Percentiles rank a stretch among this genome's conserved stretches.
Conservation (phyloP, 2,797 vertebrate species). For the Bradypodion ventrale region DNA sequence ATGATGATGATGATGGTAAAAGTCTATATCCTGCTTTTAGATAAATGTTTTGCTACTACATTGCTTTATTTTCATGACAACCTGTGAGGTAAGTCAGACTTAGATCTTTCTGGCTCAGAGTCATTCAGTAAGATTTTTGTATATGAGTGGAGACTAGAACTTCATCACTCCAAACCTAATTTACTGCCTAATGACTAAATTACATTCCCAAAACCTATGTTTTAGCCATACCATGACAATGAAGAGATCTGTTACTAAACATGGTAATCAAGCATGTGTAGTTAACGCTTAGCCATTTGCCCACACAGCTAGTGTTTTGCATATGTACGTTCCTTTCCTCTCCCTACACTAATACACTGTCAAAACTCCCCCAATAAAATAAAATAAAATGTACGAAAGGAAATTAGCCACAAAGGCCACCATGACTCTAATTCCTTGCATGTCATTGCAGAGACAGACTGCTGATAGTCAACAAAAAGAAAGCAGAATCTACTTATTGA, state of each 20-base stretch:
- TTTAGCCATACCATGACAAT: neutral
- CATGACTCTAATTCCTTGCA: conserved; percentile 4
- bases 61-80: too few species aligned
- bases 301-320: neutral
- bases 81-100: too few species aligned
- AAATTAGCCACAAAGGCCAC: conserved; percentile 20
- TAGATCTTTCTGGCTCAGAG: neutral
- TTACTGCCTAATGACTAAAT: neutral
- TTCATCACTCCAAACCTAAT: neutral
- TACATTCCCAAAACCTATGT: neutral
- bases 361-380: neutral
- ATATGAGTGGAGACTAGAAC: neutral
- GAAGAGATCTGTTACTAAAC: neutral
- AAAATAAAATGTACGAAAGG: conserved; percentile 13
- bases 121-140: neutral
- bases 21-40: neutral
- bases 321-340: neutral
- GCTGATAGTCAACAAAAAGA: conserved; percentile 30
- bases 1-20: neutral
- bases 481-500: neutral
- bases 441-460: neutral
- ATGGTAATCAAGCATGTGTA: neutral
- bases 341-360: neutral
- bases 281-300: neutral
- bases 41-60: too few species aligned